These are phyloP conservation scores for Halichoeres trimaculatus DNA, from an alignment of 2,113 vertebrate species.

Conservation along the genomic window DNA sequence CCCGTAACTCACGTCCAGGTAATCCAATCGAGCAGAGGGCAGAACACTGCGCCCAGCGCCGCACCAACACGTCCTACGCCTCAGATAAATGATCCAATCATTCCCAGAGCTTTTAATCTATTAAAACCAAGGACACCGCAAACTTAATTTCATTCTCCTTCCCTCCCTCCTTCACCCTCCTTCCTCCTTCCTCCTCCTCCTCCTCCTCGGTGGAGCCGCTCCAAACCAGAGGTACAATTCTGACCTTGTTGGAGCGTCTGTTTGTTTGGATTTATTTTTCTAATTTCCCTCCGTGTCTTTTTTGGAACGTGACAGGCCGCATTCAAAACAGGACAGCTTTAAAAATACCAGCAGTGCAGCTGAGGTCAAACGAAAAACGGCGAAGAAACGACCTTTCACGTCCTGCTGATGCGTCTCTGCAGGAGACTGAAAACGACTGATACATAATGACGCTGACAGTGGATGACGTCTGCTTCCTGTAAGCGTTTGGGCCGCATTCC, in stretches of 20 bases:
- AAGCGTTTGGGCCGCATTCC: not conserved
- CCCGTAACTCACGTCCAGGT: conserved; percentile 39
- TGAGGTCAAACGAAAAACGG: not conserved
- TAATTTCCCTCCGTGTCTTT: conserved; percentile 49
- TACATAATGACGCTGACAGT: not conserved
- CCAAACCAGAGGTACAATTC: conserved; percentile 47
- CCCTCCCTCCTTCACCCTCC: not conserved
- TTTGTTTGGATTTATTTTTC: conserved; percentile 72
- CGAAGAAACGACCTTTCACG: not conserved
- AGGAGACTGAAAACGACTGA: not conserved
- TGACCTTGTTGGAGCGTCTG: conserved; percentile 48
- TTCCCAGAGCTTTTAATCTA: conserved; percentile 77
- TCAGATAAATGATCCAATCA: conserved; percentile 75
- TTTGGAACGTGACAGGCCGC: conserved; percentile 23
- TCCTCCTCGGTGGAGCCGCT: conserved; percentile 31
- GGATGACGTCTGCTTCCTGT: not conserved
- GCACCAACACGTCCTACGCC: conserved; percentile 55
- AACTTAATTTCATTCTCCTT: conserved; percentile 68
- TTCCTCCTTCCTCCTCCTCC: not conserved
- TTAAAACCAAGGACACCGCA: conserved; percentile 74
- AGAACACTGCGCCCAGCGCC: conserved; percentile 22
- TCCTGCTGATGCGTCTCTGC: conserved; percentile 3
- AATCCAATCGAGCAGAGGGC: conserved; percentile 60
- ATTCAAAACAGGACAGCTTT: conserved; percentile 42
- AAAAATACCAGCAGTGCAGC: not conserved